Evolutionary conservation across 1,140 invertebrate genomes (phyloP).

Genomic region (Oppia nitens): DNA sequence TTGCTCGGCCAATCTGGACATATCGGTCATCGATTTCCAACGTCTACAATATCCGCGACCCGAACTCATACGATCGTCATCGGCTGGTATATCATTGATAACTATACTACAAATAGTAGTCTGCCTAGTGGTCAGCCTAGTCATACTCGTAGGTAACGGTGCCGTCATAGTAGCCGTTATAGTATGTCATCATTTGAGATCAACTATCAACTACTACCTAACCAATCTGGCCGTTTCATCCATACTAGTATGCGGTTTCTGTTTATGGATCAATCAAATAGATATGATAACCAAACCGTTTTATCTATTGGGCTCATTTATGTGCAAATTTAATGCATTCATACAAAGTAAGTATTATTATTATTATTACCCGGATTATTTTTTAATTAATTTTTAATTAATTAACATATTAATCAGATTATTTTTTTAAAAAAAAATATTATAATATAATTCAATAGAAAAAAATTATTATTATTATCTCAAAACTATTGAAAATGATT

Average conservation of each 20-base stretch:
- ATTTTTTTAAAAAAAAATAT: no score
- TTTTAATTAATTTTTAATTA: no score
- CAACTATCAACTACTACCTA: constrained; percentile 22
- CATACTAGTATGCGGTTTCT: constrained; percentile 14
- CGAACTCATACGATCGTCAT: not conserved
- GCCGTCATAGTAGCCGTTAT: constrained; percentile 36
- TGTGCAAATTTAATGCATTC: constrained; percentile 18
- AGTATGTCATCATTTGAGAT: constrained; percentile 30
- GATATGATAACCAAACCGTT: constrained; percentile 5
- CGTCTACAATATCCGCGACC: not conserved
- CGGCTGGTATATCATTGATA: not conserved
- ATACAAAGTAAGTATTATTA: constrained; percentile 19
- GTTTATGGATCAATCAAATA: constrained; percentile 15
- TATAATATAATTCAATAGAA: no score
- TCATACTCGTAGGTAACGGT: constrained; percentile 29
- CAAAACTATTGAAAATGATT: no score
- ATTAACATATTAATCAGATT: no score
- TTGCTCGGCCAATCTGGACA: not conserved
- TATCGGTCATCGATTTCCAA: not conserved
- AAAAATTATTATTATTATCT: no score
- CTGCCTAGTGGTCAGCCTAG: not conserved
- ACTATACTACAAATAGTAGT: not conserved
- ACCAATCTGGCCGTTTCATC: constrained; percentile 17
- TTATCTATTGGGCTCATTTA: constrained; percentile 16
- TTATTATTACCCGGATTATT: no score